Percentiles rank a stretch among this genome's conserved stretches.
Evolutionary conservation across 1,140 invertebrate genomes (phyloP).

Genomic region (Cryptotermes secundus): DNA sequence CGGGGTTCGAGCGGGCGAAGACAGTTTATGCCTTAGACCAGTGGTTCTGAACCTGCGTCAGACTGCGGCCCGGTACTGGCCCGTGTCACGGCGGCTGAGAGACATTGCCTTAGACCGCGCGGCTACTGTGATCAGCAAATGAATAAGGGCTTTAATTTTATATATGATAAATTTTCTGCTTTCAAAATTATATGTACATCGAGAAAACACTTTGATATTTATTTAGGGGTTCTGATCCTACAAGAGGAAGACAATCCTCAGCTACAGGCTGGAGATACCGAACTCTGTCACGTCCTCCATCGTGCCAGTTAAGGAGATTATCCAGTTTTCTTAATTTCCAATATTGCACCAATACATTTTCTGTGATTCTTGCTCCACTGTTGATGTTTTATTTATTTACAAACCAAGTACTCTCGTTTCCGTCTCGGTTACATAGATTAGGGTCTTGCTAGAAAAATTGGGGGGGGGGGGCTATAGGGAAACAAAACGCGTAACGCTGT

Average conservation of each 20-base stretch:
- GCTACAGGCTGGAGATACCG: slow-evolving; percentile 38
- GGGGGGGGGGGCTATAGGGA: not conserved
- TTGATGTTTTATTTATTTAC: slow-evolving; percentile 2
- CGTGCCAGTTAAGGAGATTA: not conserved
- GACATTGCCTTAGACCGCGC: too few species aligned
- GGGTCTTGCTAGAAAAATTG: slow-evolving; percentile 18
- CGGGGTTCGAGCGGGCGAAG: too few species aligned
- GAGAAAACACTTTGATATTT: not conserved
- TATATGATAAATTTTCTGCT: not conserved
- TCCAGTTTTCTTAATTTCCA: not conserved
- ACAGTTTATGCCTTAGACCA: too few species aligned
- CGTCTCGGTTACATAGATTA: slow-evolving; percentile 34
- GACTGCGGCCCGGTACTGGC: too few species aligned
- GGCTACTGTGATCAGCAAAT: too few species aligned
- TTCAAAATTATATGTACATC: not conserved
- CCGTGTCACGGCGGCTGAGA: too few species aligned
- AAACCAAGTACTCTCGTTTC: not conserved
- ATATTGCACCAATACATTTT: not conserved
- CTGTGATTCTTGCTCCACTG: slow-evolving; percentile 9
- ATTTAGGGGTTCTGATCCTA: not conserved
- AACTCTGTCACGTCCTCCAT: slow-evolving; percentile 33
- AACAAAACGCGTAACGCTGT: not conserved
- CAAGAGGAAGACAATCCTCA: slow-evolving; percentile 22
- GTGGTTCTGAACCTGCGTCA: too few species aligned
- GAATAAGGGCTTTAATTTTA: too few species aligned